These are phyloP conservation scores for Eucera pruinosa DNA, from an alignment of 2,888 invertebrate species.

Conservation along the genomic window DNA sequence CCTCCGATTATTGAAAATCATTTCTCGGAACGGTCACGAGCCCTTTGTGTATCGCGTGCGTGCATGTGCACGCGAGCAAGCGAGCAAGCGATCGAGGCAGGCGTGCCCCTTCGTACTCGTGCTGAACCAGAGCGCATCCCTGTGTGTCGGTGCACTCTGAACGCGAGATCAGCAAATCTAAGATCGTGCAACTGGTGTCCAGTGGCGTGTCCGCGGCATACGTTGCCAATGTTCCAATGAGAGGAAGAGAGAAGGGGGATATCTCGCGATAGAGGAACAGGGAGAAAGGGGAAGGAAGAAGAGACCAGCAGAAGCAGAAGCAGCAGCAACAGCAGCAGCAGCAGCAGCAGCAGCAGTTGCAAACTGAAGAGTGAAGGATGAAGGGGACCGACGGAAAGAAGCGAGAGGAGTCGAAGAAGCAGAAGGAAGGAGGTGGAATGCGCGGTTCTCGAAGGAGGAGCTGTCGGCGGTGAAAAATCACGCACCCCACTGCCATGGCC, in stretches of 20 bases:
- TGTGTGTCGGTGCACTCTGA: conserved; percentile 64
- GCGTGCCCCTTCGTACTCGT: conserved; percentile 62
- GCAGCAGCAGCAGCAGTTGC: conserved; percentile 57
- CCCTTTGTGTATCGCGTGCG: conserved; percentile 63
- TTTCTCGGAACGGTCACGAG: conserved; percentile 64
- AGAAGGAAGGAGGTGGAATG: conserved; percentile 76
- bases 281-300: conserved; percentile 13
- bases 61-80: conserved; percentile 48
- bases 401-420: conserved; percentile 50
- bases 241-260: conserved; percentile 14
- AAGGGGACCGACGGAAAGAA: conserved; percentile 56
- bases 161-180: conserved; percentile 77
- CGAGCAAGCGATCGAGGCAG: conserved; percentile 52
- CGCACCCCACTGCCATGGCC: conserved; percentile 77
- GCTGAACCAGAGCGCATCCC: conserved; percentile 42
- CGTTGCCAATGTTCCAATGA: conserved; percentile 61
- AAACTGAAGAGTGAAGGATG: conserved; percentile 72
- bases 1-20: conserved; percentile 66
- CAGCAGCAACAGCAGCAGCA: conserved; percentile 2
- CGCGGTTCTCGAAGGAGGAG: conserved; percentile 80
- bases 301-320: not conserved
- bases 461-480: conserved; percentile 82
- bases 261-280: not conserved
- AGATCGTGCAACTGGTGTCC: conserved; percentile 78
- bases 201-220: conserved; percentile 75